Conservation (phyloP, 2,888 invertebrate species). For the Agonopterix arenella region DNA sequence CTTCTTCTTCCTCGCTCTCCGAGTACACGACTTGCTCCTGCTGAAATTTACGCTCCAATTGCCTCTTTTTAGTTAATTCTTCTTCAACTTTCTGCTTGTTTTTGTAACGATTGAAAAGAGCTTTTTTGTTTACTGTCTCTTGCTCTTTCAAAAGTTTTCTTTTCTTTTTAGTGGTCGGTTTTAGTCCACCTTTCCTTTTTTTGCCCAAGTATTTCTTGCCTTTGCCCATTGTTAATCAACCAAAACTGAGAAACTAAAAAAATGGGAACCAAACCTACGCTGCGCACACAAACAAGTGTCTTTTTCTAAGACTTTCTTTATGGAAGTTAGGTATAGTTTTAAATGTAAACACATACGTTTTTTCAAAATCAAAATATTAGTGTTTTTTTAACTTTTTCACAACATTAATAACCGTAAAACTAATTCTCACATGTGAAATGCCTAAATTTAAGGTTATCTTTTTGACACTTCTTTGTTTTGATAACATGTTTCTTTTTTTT, state of each 20-base stretch:
- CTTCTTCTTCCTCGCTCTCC: conserved; percentile 70
- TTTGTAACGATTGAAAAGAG: conserved; percentile 68
- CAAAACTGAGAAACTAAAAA: neutral
- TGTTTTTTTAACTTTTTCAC: too few relatives aligned
- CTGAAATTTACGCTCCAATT: conserved; percentile 48
- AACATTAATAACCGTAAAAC: too few relatives aligned
- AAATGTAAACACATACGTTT: neutral
- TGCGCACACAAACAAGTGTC: neutral
- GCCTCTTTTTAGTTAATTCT: conserved; percentile 55
- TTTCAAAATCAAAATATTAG: too few relatives aligned
- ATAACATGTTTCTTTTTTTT: too few relatives aligned
- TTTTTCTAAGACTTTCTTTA: neutral
- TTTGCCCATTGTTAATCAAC: conserved; percentile 35
- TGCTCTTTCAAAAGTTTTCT: conserved; percentile 35
- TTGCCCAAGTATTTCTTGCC: conserved; percentile 38
- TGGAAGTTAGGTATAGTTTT: neutral
- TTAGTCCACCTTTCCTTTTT: conserved; percentile 35
- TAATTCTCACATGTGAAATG: too few relatives aligned
- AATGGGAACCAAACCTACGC: neutral
- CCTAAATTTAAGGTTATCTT: too few relatives aligned
- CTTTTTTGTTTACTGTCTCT: conserved; percentile 50
- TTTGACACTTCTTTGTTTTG: too few relatives aligned
- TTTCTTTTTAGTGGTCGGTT: conserved; percentile 38
- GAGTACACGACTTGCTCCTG: conserved; percentile 51
- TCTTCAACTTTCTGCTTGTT: conserved; percentile 67